phyloP scores from a whole-genome alignment of 2,888 invertebrate species.

The Magallana nippona region DNA sequence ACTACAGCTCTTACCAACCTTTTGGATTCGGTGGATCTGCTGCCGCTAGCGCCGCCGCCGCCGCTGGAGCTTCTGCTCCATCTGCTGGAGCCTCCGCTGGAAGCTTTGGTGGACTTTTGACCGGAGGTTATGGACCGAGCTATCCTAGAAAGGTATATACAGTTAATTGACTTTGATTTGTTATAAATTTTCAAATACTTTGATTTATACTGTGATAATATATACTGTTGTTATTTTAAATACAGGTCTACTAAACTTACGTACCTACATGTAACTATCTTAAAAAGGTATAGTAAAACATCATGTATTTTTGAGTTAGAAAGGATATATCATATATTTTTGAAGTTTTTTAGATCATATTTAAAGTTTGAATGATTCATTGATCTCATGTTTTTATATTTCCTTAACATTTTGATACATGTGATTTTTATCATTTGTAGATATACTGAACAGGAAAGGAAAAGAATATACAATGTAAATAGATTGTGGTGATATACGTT shows the following conservation, averaged over 20 bases:
- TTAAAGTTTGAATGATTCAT: too few species aligned
- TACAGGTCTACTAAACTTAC: background rate
- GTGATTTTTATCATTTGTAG: too few species aligned
- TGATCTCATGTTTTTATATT: too few species aligned
- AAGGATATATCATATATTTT: too few species aligned
- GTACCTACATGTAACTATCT: too few species aligned
- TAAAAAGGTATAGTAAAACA: too few species aligned
- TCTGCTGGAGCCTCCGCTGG: constrained; percentile 17
- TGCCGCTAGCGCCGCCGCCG: constrained; percentile 6
- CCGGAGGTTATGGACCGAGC: background rate
- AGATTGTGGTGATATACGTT: too few species aligned
- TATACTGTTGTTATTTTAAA: background rate
- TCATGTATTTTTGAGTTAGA: too few species aligned
- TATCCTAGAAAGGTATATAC: background rate
- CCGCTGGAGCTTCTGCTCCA: background rate
- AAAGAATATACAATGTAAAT: too few species aligned
- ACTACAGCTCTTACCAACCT: background rate
- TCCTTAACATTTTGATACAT: too few species aligned
- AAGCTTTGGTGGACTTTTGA: background rate
- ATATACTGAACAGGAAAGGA: too few species aligned
- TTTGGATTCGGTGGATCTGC: background rate
- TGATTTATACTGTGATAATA: background rate
- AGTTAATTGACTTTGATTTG: background rate
- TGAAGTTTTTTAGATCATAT: too few species aligned
- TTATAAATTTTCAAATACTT: background rate